Evolutionary conservation across 2,888 invertebrate genomes (phyloP).

Genomic region (Diachrysia chrysitis): DNA sequence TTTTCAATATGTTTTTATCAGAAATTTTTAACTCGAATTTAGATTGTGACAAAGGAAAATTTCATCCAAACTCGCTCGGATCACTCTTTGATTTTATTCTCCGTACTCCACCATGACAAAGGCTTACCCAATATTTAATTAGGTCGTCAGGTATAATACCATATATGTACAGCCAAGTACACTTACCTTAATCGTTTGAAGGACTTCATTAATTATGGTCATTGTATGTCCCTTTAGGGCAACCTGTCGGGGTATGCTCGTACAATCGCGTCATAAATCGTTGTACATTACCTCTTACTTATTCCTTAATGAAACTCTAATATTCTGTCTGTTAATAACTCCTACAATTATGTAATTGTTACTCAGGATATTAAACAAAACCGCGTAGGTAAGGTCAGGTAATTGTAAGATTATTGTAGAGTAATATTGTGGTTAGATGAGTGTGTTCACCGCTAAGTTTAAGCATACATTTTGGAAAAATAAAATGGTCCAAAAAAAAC

Average conservation of each 20-base stretch:
- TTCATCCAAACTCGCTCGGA: neutral
- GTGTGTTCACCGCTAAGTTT: too few relatives aligned
- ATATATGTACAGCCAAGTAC: neutral
- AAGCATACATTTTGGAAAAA: too few relatives aligned
- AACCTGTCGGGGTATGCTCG: conserved; percentile 32
- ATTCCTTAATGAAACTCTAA: neutral
- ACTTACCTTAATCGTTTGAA: conserved; percentile 23
- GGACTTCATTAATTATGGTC: conserved; percentile 38
- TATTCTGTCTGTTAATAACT: neutral
- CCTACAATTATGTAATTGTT: neutral
- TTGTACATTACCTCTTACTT: conserved; percentile 36
- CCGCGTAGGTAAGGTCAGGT: neutral
- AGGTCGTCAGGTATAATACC: conserved; percentile 7
- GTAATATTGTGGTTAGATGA: too few relatives aligned
- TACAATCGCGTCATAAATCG: conserved; percentile 39
- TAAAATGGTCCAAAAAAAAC: too few relatives aligned
- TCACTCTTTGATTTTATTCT: conserved; percentile 2
- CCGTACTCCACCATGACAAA: neutral
- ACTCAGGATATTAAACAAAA: neutral
- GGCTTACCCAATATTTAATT: neutral
- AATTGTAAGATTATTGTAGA: too few relatives aligned
- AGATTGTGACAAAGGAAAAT: neutral
- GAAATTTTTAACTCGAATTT: neutral
- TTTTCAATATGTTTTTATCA: neutral
- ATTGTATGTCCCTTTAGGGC: conserved; percentile 34